phyloP scores from a whole-genome alignment of 2,888 invertebrate species.

The Xylocampa areola region DNA sequence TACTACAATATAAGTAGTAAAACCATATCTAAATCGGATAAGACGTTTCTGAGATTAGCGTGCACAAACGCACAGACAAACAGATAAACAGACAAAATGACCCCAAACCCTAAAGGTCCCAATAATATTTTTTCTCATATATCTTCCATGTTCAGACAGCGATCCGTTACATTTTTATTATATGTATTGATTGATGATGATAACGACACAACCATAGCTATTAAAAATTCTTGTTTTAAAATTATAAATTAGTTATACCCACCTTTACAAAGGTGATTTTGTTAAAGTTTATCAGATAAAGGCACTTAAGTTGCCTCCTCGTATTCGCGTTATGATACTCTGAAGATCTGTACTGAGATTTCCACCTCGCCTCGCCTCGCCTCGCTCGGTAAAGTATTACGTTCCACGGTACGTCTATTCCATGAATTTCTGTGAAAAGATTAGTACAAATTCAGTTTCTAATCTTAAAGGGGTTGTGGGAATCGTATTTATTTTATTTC shows the following conservation, averaged over 20 bases:
- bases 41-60: no score
- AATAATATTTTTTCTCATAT: no score
- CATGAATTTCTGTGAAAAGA: slow-evolving; percentile 25
- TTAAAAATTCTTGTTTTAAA: slow-evolving; percentile 13
- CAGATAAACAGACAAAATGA: no score
- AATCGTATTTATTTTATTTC: slow-evolving; percentile 38
- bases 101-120: no score
- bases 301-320: slow-evolving; percentile 50
- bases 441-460: slow-evolving; percentile 21
- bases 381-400: slow-evolving; percentile 49
- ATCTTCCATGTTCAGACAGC: no score
- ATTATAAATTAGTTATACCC: slow-evolving; percentile 27
- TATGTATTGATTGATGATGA: no score
- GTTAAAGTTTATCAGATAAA: slow-evolving; percentile 46
- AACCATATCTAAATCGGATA: no score
- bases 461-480: slow-evolving; percentile 31
- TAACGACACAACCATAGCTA: no score
- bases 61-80: no score
- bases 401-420: slow-evolving; percentile 37
- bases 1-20: no score
- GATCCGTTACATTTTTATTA: no score
- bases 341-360: slow-evolving; percentile 64
- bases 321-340: slow-evolving; percentile 60
- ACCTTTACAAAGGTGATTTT: slow-evolving; percentile 16
- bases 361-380: slow-evolving; percentile 54